Evolutionary conservation across 1,140 invertebrate genomes (phyloP), one percentile per base, ranked within the genome.

Genomic region (Centruroides sculpturatus): DNA sequence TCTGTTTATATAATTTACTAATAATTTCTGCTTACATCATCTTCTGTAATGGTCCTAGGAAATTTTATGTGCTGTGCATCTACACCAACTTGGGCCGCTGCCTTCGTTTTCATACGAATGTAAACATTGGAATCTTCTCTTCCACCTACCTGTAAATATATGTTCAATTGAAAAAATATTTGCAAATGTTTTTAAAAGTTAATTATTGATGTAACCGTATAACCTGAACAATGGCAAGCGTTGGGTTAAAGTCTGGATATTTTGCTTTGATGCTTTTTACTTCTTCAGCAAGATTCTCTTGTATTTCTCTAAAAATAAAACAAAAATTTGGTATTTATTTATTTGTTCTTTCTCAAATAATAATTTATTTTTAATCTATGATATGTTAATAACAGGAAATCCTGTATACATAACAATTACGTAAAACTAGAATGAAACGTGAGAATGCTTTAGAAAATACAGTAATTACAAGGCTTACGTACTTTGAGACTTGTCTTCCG

Each of bases 71-170:
- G 90, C 60, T 83, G 78, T 1, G 87, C 87, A 23, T 80, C 72
- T 47, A 98, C 92, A 59, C 95, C 96, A 65, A 98, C 89, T 69
- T 94, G 87, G 41, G 76, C 80, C 1, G 94, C 93, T 7, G 90
- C 87, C 74, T 91, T 94, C 23, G 96, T 81, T 77, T 99, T 99
- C 84, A 92, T 93, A 50, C 88, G 78, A 71, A 99, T 99, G 73
- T 99, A 99, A 7, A 99, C 93, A 79, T 98, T 98, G n/a, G 95
- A 98, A 76, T 99, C 96, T 72, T 94, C 90, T 8, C 94, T 79
- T 3, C 83, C 84, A 3, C 96, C 96, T 49, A 99, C 95, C 78
- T 83, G 63, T 41, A 41, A 41, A 41, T 41, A 34, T 68, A 13
- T 13, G 41, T 11, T n/a, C 3, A 47, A 47, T 35, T 47, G 4